These are phyloP conservation scores for Anoncus sp. DNA, from an alignment of 2,888 invertebrate species.

Conservation along the genomic window DNA sequence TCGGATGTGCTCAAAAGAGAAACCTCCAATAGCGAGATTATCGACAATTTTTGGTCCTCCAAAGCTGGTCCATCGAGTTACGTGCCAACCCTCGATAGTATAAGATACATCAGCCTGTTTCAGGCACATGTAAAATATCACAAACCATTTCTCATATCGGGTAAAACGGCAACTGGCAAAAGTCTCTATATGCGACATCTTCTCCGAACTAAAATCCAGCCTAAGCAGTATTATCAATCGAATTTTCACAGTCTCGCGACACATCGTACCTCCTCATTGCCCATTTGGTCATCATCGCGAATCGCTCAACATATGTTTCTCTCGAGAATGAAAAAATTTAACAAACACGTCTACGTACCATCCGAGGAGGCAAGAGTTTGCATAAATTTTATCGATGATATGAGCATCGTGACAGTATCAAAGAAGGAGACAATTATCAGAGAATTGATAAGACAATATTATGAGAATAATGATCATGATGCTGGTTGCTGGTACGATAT, in stretches of 20 bases:
- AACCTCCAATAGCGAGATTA: constrained; percentile 76
- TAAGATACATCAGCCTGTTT: constrained; percentile 85
- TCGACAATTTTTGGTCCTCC: constrained; percentile 42
- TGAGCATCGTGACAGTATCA: constrained; percentile 85
- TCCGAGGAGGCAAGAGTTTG: constrained; percentile 84
- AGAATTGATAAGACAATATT: constrained; percentile 87
- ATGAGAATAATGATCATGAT: constrained; percentile 83
- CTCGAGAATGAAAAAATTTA: constrained; percentile 84
- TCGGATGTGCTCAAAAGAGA: constrained; percentile 84
- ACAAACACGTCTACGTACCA: constrained; percentile 85
- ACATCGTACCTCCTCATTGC: not conserved
- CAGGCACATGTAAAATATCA: constrained; percentile 84
- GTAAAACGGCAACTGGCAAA: constrained; percentile 88
- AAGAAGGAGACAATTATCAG: constrained; percentile 76
- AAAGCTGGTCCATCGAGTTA: constrained; percentile 78
- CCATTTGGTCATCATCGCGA: constrained; percentile 71
- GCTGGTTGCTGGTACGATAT: constrained; percentile 86
- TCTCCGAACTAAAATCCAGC: constrained; percentile 75
- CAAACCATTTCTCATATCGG: constrained; percentile 85
- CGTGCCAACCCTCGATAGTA: constrained; percentile 86
- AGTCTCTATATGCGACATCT: constrained; percentile 85
- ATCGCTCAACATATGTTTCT: constrained; percentile 84
- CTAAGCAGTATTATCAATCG: constrained; percentile 81
- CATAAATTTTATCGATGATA: constrained; percentile 88
- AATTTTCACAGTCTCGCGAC: constrained; percentile 85